Evolutionary conservation across 2,888 invertebrate genomes (phyloP), one percentile per base, ranked within the genome.

Genomic region (Cephus pulcher): DNA sequence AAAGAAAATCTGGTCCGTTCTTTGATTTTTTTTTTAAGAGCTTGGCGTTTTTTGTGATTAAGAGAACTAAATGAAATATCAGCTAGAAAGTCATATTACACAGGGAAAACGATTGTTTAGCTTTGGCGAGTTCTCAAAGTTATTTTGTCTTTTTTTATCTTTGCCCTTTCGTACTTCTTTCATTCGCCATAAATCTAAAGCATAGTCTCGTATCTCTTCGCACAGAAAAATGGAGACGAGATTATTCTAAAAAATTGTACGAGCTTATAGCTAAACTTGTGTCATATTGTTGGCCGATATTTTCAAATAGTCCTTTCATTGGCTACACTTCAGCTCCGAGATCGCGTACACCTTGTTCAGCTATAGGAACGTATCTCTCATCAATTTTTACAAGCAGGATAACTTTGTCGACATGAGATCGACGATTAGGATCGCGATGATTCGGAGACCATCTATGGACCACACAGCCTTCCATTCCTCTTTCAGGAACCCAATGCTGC

Each of bases 401-500:
- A 76, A 96, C 97, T 87, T 97, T 95, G 92, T 98, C 98, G 30
- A 98, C 96, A 91, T 98, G 98, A 6, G 98, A 98, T 32, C 98
- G 94, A 79, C 96, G 95, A 85, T 95, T 95, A 0, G 96, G 95
- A 90, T 98, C 98, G 76, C 96, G 94, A 92, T 99, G 98, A 92
- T 96, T 97, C 0, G 98, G 99, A 69, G 95, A 95, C 98, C 99
- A 99, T 84, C 96, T 96, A 92, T 99, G 98, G 12, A 98, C 98
- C 77, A 97, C 96, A 94, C 96, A 94, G 80, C 98, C 98, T 87
- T 98, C 97, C 98, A 98, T 98, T 12, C 98, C 98, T 23, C 95
- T 95, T 83, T 95, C 94, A 0, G 98, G 98, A 82, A 96, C 94
- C 98, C 98, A 98, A 86, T 95, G 95, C 83, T 95, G 95, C 99